Percentiles rank a stretch among this genome's conserved stretches.
Conservation (phyloP, 2,888 invertebrate genomes). For the Saturnia pavonia region DNA sequence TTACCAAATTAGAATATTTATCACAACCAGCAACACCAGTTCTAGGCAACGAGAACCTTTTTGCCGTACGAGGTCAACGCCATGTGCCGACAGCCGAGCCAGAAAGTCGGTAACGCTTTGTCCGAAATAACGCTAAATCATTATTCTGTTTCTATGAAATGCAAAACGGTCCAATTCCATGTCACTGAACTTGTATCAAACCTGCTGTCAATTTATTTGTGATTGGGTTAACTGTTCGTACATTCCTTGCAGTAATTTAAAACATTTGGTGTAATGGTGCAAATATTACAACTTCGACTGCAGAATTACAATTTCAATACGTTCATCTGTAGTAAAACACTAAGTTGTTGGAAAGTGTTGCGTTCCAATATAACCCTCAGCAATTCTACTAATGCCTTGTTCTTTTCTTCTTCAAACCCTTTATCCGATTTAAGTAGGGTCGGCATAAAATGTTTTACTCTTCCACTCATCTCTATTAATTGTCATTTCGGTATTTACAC, state of each 20-base stretch:
- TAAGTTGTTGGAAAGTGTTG: no score
- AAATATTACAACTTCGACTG: no score
- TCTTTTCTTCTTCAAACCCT: no score
- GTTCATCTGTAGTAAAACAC: no score
- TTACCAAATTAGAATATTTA: neutral
- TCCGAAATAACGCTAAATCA: conserved; percentile 14
- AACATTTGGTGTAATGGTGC: neutral
- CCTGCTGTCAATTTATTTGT: neutral
- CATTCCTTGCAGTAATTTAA: neutral
- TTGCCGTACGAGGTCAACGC: conserved; percentile 24
- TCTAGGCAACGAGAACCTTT: conserved; percentile 11
- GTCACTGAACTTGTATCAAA: conserved; percentile 3
- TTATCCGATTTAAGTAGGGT: no score
- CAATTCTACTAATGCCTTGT: no score
- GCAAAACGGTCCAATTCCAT: conserved; percentile 7
- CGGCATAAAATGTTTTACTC: no score
- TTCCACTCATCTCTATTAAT: no score
- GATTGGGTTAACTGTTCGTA: neutral
- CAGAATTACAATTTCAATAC: no score
- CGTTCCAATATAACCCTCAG: no score
- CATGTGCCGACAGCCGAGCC: conserved; percentile 17
- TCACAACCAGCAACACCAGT: neutral
- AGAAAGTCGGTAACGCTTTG: conserved; percentile 1
- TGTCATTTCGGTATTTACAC: no score
- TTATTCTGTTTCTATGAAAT: conserved; percentile 5